Conservation (phyloP, 2,888 invertebrate genomes). For the Petrolisthes manimaculis region DNA sequence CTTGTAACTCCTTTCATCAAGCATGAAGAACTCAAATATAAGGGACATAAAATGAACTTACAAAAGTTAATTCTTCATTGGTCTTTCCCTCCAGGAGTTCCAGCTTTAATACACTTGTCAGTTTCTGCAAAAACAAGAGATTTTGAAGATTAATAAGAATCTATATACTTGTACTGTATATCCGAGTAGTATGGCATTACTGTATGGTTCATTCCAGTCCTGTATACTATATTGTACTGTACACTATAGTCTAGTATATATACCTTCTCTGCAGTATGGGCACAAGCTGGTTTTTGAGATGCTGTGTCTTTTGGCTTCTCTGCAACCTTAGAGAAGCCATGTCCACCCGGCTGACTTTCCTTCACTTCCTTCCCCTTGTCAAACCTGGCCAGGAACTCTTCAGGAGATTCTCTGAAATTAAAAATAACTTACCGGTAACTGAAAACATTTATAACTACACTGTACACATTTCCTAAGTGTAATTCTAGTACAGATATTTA, state of each 20-base stretch:
- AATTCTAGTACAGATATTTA: no score
- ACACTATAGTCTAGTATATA: not conserved
- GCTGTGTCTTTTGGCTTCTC: slow-evolving; percentile 26
- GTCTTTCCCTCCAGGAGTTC: slow-evolving; percentile 81
- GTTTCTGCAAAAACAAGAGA: slow-evolving; percentile 67
- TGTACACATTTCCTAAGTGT: no score
- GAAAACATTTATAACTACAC: no score
- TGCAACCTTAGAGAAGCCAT: slow-evolving; percentile 39
- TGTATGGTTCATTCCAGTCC: not conserved
- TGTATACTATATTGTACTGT: not conserved
- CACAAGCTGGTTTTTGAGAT: slow-evolving; percentile 24
- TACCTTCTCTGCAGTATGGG: slow-evolving; percentile 45
- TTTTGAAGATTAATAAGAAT: not conserved
- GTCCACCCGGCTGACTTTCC: slow-evolving; percentile 51
- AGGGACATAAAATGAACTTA: slow-evolving; percentile 73
- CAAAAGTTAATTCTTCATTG: slow-evolving; percentile 77
- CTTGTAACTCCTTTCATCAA: no score
- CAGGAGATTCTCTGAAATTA: slow-evolving; percentile 75
- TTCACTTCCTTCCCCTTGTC: slow-evolving; percentile 63
- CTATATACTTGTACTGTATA: not conserved
- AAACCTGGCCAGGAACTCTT: slow-evolving; percentile 75
- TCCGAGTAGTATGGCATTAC: not conserved
- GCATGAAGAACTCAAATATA: no score
- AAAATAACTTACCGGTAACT: not conserved
- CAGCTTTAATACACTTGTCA: slow-evolving; percentile 82